Base-by-base conservation (phyloP, 2,888 invertebrate genomes). In the Polia nebulosa region DNA sequence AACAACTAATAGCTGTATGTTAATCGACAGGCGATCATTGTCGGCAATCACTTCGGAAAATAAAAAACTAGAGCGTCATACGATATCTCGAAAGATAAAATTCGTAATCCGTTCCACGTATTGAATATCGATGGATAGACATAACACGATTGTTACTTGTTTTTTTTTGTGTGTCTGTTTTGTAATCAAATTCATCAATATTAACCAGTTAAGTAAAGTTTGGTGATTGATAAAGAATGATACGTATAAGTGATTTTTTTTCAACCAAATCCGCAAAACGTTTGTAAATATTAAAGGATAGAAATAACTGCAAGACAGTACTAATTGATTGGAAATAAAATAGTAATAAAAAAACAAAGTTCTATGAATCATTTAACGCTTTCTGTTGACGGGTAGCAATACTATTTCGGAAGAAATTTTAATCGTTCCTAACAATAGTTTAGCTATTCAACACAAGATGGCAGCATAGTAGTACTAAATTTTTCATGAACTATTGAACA, bases 11-110 rank as follows among this genome's bases (percentile, higher is more conserved):
- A 87, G 84, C 85, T 82, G 85, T 85, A 89, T 85, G 88, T 87
- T 90, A 90, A 90, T 91, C 89, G 90, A 91, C 87, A 87, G 80
- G 68, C 86, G 88, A 90, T 90, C 88, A 86, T 87, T 88, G 88
- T 87, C 87, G 88, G 87, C 86, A 83, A 87, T 86, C 86, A 85
- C 84, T 82, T 83, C 84, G 67, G 53, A 76, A 81, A 82, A 82
- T 79, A 81, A 85, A 83, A 85, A 87, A 84, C 75, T 84, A 72
- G 85, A 87, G 81, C 87, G 88, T 86, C 82, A 88, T 83, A 85
- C 78, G 88, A 89, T 88, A 87, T 84, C 84, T 81, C 67, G 47
- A 71, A 74, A 86, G 86, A 88, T 88, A 85, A 88, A 87, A 85
- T 88, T 85, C 80, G 83, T 89, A 87, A 90, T 89, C 87, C 87